phyloP scores from a whole-genome alignment of 53 echinoderm and acorn worm species.

The Patiria pectinifera region DNA sequence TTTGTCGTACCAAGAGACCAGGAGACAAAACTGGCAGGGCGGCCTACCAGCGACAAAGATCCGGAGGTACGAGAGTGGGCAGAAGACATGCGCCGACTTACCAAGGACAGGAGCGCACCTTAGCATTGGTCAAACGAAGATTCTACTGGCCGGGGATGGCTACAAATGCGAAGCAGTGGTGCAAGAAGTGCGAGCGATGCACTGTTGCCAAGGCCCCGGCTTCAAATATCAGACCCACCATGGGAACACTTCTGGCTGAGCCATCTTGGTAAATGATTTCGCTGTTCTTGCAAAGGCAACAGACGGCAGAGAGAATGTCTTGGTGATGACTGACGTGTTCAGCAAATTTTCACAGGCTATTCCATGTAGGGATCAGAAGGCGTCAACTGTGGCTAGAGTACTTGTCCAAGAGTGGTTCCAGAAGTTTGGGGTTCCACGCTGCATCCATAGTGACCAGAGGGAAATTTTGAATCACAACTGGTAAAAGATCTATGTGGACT shows the following conservation, averaged over 20 bases:
- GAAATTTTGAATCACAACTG: constrained; percentile 51
- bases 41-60: neutral
- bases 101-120: constrained; percentile 11
- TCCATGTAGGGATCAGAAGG: constrained; percentile 53
- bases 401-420: constrained; percentile 55
- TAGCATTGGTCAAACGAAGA: neutral
- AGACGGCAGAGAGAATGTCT: constrained; percentile 52
- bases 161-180: constrained; percentile 36
- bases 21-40: neutral
- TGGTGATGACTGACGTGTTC: constrained; percentile 65
- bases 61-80: neutral
- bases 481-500: neutral
- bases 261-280: constrained; percentile 46
- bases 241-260: constrained; percentile 45
- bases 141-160: constrained; percentile 40
- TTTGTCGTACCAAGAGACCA: neutral
- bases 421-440: constrained; percentile 54
- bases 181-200: constrained; percentile 52
- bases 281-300: constrained; percentile 41
- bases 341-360: constrained; percentile 44
- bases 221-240: constrained; percentile 1
- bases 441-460: constrained; percentile 59
- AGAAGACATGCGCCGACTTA: neutral
- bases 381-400: constrained; percentile 35
- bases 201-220: constrained; percentile 21